Conservation (phyloP, 2,888 invertebrate species). For the Drosophila gaucha region DNA sequence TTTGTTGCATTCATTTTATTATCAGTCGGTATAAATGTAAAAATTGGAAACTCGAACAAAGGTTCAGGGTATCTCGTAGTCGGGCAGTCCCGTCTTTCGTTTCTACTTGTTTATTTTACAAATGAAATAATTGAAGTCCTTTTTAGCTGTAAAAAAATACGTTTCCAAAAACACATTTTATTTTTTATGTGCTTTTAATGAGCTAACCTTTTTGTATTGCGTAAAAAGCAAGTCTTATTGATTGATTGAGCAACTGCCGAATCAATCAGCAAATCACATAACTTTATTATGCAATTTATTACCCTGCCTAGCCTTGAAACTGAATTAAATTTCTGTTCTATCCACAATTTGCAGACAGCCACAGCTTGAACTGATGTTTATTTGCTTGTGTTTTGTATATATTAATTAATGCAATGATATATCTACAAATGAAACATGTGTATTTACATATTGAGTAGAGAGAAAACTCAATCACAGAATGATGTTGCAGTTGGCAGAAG, state of each 20-base stretch:
- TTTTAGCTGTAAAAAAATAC: too few species aligned
- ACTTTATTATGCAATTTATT: constrained; percentile 39
- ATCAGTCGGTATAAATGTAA: too few species aligned
- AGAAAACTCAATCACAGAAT: not conserved
- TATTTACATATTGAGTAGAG: constrained; percentile 50
- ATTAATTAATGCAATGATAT: constrained; percentile 58
- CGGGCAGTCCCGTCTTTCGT: too few species aligned
- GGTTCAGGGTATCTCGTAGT: too few species aligned
- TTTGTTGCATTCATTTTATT: too few species aligned
- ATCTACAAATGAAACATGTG: constrained; percentile 35
- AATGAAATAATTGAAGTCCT: too few species aligned
- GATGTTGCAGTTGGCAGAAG: too few species aligned
- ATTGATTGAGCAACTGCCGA: constrained; percentile 48
- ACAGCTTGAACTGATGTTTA: constrained; percentile 22
- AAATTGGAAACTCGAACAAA: too few species aligned
- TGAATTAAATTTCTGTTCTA: constrained; percentile 16
- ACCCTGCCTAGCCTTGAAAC: constrained; percentile 13
- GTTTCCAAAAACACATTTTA: not conserved
- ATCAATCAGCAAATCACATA: constrained; percentile 50
- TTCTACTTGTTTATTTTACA: too few species aligned
- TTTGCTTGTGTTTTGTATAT: constrained; percentile 37
- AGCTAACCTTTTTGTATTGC: not conserved
- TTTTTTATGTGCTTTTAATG: not conserved
- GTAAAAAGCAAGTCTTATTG: constrained; percentile 9
- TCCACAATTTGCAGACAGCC: not conserved